Conservation (phyloP, 1,140 invertebrate genomes). For the Wiebesia pumilae region DNA sequence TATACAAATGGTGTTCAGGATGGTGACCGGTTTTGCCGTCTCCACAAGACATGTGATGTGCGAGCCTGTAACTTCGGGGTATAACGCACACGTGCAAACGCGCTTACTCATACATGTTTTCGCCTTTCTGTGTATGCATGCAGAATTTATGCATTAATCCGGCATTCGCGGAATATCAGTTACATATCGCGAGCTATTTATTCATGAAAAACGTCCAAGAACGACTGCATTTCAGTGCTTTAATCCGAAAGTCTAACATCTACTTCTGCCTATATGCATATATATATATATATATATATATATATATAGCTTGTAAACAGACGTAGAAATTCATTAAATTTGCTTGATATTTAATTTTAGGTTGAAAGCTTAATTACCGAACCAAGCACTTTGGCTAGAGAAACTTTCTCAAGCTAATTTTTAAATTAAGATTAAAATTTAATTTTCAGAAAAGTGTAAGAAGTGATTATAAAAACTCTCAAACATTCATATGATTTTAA, state of each 20-base stretch:
- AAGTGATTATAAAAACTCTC: too few relatives aligned
- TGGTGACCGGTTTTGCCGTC: slow-evolving; percentile 23
- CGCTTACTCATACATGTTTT: not conserved
- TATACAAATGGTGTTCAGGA: too few relatives aligned
- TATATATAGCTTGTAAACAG: too few relatives aligned
- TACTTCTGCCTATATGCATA: not conserved
- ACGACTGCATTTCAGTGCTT: not conserved
- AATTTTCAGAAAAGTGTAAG: too few relatives aligned
- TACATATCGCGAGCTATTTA: slow-evolving; percentile 12
- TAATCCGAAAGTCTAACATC: not conserved
- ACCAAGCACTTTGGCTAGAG: too few relatives aligned
- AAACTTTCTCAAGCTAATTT: too few relatives aligned
- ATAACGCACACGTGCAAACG: not conserved
- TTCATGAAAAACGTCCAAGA: not conserved
- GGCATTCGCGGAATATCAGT: slow-evolving; percentile 28
- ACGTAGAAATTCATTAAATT: too few relatives aligned
- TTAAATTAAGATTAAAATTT: too few relatives aligned
- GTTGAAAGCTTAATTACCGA: too few relatives aligned
- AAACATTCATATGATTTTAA: too few relatives aligned
- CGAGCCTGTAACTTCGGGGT: not conserved
- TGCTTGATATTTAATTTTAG: too few relatives aligned
- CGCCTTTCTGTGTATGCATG: not conserved
- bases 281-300: too few relatives aligned
- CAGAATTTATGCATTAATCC: slow-evolving; percentile 43
- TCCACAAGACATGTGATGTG: slow-evolving; percentile 3